These are phyloP conservation scores for Drosophila gaucha DNA, from an alignment of 2,888 invertebrate species.

Conservation along the genomic window DNA sequence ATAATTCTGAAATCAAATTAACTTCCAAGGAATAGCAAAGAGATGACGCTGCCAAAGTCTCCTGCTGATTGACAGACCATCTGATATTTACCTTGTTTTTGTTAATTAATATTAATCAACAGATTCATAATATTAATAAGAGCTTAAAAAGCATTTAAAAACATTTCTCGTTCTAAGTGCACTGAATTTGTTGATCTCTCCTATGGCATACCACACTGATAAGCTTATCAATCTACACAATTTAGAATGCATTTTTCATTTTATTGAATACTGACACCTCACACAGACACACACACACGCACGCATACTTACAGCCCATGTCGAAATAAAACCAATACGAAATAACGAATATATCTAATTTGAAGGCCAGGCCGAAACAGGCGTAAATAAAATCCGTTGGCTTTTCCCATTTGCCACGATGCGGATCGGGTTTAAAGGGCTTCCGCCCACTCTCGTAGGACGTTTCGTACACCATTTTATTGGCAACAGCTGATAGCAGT, in stretches of 20 bases:
- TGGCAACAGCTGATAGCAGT: conserved; percentile 13
- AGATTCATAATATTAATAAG: background rate
- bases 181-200: background rate
- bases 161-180: background rate
- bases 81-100: background rate
- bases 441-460: conserved; percentile 81
- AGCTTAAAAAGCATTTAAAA: background rate
- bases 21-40: no score
- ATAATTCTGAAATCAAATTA: no score
- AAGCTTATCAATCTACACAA: conserved; percentile 22
- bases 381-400: conserved; percentile 91
- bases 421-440: conserved; percentile 81
- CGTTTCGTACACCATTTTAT: conserved; percentile 74
- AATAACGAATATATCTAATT: conserved; percentile 92
- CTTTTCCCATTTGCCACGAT: conserved; percentile 89
- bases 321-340: conserved; percentile 81
- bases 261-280: background rate
- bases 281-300: background rate
- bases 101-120: background rate
- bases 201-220: background rate
- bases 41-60: no score
- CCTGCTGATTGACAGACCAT: no score
- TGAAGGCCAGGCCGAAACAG: conserved; percentile 92
- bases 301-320: conserved; percentile 75
- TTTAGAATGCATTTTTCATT: conserved; percentile 5